These are phyloP conservation scores for Pterois miles DNA, from an alignment of 2,797 vertebrate genomes.

Conservation along the genomic window DNA sequence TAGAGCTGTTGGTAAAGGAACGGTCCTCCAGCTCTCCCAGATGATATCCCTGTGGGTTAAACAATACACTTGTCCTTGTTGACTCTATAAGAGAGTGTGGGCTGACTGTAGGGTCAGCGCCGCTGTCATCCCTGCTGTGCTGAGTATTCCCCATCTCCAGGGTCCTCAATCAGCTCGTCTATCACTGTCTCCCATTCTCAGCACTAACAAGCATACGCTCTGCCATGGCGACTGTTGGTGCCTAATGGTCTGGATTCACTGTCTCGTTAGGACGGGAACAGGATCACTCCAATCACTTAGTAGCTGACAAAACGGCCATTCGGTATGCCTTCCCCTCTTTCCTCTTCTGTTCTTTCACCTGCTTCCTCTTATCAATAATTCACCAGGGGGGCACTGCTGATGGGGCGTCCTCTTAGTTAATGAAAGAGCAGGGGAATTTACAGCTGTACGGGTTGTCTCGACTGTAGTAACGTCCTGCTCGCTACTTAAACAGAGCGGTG, in stretches of 20 bases:
- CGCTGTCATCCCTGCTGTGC: conserved; percentile 18
- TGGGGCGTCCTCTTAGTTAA: conserved; percentile 74
- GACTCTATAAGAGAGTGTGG: conserved; percentile 31
- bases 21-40: not conserved
- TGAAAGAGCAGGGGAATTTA: conserved; percentile 71
- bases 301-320: conserved; percentile 66
- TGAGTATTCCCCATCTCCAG: conserved; percentile 36
- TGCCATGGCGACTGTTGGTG: conserved; percentile 33
- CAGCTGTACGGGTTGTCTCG: conserved; percentile 34
- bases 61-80: conserved; percentile 38
- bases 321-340: conserved; percentile 42
- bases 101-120: conserved; percentile 9
- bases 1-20: not conserved
- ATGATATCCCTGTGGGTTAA: conserved; percentile 9
- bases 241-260: conserved; percentile 70
- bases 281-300: conserved; percentile 65
- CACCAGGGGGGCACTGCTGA: conserved; percentile 58
- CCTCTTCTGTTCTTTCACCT: conserved; percentile 13
- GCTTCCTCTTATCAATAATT: conserved; percentile 76
- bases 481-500: conserved; percentile 35
- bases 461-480: conserved; percentile 27
- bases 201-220: conserved; percentile 58
- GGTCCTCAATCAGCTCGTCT: conserved; percentile 53
- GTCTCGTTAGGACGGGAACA: conserved; percentile 67
- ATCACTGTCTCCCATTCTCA: conserved; percentile 46